Conservation (phyloP, 2,888 invertebrate genomes). For the Xestobium rufovillosum region DNA sequence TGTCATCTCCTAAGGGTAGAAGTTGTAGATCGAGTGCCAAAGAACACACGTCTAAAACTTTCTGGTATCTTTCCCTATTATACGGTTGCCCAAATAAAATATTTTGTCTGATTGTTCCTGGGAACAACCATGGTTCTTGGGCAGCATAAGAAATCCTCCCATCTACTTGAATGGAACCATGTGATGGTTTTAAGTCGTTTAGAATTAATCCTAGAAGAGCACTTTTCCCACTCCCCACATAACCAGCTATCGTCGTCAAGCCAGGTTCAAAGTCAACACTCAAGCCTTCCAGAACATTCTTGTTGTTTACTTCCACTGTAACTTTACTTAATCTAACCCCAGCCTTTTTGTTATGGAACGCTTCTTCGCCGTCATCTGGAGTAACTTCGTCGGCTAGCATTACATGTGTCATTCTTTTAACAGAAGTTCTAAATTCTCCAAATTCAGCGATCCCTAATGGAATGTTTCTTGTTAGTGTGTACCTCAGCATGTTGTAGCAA, state of each 20-base stretch:
- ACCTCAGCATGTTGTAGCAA: slow-evolving; percentile 76
- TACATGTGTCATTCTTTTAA: slow-evolving; percentile 56
- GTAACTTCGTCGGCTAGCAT: slow-evolving; percentile 40
- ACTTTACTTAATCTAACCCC: too few species aligned
- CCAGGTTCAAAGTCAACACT: too few species aligned
- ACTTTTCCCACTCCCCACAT: slow-evolving; percentile 55
- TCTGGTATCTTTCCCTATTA: slow-evolving; percentile 47
- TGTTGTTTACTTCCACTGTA: too few species aligned
- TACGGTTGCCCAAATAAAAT: slow-evolving; percentile 61
- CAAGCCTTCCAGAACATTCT: too few species aligned
- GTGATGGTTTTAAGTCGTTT: slow-evolving; percentile 33
- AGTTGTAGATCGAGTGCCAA: slow-evolving; percentile 63
- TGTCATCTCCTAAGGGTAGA: slow-evolving; percentile 69
- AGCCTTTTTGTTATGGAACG: slow-evolving; percentile 2
- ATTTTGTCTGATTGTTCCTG: slow-evolving; percentile 58
- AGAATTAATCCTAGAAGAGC: slow-evolving; percentile 35
- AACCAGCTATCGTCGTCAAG: slow-evolving; percentile 49
- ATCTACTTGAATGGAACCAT: slow-evolving; percentile 39
- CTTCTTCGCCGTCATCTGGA: slow-evolving; percentile 7
- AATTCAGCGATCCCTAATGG: slow-evolving; percentile 73
- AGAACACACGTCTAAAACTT: slow-evolving; percentile 60
- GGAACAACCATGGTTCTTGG: slow-evolving; percentile 52
- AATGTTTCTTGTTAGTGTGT: slow-evolving; percentile 81
- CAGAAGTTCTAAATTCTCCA: slow-evolving; percentile 67
- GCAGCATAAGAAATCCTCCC: slow-evolving; percentile 47